Evolutionary conservation across 2,113 vertebrate genomes (phyloP).

Genomic region (Edolisoma coerulescens): DNA sequence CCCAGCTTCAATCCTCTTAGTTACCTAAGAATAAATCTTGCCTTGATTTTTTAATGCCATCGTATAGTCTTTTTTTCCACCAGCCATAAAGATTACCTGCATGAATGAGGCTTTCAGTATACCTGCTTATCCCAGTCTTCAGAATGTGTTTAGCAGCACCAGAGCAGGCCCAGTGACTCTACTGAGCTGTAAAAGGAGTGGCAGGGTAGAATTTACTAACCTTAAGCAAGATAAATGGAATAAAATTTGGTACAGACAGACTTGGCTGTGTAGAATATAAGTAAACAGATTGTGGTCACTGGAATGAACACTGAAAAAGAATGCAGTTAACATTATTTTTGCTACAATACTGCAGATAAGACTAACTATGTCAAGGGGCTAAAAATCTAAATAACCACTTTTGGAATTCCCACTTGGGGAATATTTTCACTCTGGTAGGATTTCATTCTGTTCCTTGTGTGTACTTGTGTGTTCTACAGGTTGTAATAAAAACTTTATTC

Average conservation of each 20-base stretch:
- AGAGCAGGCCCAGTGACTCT: background rate
- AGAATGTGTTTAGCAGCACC: background rate
- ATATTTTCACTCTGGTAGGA: background rate
- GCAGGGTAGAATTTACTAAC: background rate
- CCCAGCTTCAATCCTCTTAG: background rate
- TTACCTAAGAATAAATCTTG: background rate
- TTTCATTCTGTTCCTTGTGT: background rate
- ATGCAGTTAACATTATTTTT: background rate
- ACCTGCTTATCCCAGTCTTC: background rate
- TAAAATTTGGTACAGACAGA: background rate
- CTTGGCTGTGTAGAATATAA: background rate
- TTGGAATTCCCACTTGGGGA: background rate
- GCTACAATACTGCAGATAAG: background rate
- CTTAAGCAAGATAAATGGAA: background rate
- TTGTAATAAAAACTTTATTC: background rate
- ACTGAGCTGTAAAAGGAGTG: background rate
- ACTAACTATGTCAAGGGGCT: background rate
- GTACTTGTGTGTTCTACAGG: background rate
- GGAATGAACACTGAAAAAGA: background rate
- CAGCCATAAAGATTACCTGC: background rate
- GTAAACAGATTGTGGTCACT: background rate
- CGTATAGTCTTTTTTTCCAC: background rate
- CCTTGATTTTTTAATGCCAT: background rate
- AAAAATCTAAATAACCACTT: background rate
- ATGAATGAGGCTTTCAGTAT: background rate